These are phyloP conservation scores for Hormaphis cornu DNA, from an alignment of 1,140 invertebrate genomes.

Conservation along the genomic window DNA sequence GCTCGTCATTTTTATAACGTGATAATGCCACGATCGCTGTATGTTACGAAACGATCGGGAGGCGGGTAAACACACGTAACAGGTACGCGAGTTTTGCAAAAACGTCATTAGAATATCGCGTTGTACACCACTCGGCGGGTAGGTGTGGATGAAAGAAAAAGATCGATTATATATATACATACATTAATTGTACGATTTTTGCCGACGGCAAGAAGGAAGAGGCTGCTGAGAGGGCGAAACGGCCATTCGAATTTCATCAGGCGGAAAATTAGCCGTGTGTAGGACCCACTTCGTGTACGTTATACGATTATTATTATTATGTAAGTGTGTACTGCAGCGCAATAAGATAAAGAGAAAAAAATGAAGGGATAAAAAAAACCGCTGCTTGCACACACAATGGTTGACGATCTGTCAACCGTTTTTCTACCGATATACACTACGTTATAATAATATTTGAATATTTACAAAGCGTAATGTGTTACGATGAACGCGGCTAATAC, in stretches of 20 bases:
- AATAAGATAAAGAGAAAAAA: neutral
- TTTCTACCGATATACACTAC: neutral
- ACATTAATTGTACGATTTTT: neutral
- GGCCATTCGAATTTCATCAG: slow-evolving; percentile 20
- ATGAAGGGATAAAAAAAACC: neutral
- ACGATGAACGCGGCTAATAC: too few species aligned
- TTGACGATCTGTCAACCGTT: slow-evolving; percentile 28
- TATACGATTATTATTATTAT: neutral
- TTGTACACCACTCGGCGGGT: too few species aligned
- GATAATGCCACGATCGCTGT: too few species aligned
- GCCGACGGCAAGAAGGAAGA: neutral
- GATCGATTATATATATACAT: neutral
- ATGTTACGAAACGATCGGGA: too few species aligned
- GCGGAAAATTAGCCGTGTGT: slow-evolving; percentile 17
- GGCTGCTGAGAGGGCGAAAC: neutral
- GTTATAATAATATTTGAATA: too few species aligned
- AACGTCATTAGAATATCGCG: too few species aligned
- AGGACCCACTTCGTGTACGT: neutral
- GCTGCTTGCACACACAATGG: neutral
- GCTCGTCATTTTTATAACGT: too few species aligned
- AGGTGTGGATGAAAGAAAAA: too few species aligned
- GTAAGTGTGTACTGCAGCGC: neutral
- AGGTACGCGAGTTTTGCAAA: too few species aligned
- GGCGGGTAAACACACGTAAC: too few species aligned
- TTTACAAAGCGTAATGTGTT: too few species aligned